A percentile compares a stretch with the other conserved stretches of the same genome.
These are phyloP conservation scores for Rhinolophus ferrumequinum DNA, from an alignment of 2,113 vertebrate genomes.

Conservation along the genomic window DNA sequence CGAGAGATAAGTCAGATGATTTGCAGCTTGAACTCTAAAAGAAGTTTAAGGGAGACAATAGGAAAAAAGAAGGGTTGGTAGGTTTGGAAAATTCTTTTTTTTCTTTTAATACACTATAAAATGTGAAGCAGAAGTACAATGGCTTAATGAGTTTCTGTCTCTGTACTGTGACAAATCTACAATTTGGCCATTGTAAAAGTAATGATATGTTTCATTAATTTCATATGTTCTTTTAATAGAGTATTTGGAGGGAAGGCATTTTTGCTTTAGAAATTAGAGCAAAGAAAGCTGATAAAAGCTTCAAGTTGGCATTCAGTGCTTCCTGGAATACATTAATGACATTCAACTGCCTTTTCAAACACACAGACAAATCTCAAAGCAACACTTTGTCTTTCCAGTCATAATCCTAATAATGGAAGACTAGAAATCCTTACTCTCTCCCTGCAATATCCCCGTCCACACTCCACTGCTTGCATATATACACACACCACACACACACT, in stretches of 20 bases:
- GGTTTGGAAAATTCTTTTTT: slow-evolving; percentile 60
- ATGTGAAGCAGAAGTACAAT: slow-evolving; percentile 76
- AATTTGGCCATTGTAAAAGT: slow-evolving; percentile 85
- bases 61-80: not conserved
- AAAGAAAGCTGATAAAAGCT: slow-evolving; percentile 81
- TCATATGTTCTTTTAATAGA: slow-evolving; percentile 86
- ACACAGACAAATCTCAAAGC: slow-evolving; percentile 73
- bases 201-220: slow-evolving; percentile 87
- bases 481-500: not conserved
- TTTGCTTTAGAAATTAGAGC: slow-evolving; percentile 83
- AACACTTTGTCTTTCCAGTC: slow-evolving; percentile 62
- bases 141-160: slow-evolving; percentile 80
- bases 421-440: slow-evolving; percentile 39
- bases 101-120: slow-evolving; percentile 75
- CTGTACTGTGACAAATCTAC: slow-evolving; percentile 83
- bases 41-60: slow-evolving; percentile 65
- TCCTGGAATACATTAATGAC: slow-evolving; percentile 74
- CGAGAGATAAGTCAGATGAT: slow-evolving; percentile 35
- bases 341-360: slow-evolving; percentile 73
- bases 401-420: slow-evolving; percentile 61
- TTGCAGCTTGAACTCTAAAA: slow-evolving; percentile 44
- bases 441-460: not conserved
- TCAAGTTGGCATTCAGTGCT: slow-evolving; percentile 76
- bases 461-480: not conserved
- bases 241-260: slow-evolving; percentile 83